These are phyloP conservation scores for Epinephelus awoara DNA, from an alignment of 2,797 vertebrate genomes.

Conservation along the genomic window DNA sequence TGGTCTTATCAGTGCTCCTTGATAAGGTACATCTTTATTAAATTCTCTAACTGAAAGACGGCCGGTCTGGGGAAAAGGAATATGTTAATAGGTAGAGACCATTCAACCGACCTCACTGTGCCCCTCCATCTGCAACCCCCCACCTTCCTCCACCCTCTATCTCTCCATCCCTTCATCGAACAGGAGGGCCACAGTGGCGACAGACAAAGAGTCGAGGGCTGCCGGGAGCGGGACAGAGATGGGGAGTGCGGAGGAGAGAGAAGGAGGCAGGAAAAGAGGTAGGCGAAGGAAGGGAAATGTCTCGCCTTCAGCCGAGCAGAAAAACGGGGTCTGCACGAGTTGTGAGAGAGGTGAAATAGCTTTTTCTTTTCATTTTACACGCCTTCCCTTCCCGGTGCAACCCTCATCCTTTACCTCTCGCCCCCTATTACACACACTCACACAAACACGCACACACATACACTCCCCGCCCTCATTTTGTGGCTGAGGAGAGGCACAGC, in stretches of 20 bases:
- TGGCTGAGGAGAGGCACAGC: slow-evolving; percentile 54
- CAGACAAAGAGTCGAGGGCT: slow-evolving; percentile 79
- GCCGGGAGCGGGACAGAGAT: slow-evolving; percentile 62
- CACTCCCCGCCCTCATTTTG: slow-evolving; percentile 65
- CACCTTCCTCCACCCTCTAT: slow-evolving; percentile 66
- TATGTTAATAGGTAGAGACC: slow-evolving; percentile 92
- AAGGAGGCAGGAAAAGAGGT: slow-evolving; percentile 66
- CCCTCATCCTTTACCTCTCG: slow-evolving; percentile 85
- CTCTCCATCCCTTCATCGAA: slow-evolving; percentile 73
- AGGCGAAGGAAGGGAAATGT: slow-evolving; percentile 78
- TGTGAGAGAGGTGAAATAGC: slow-evolving; percentile 93
- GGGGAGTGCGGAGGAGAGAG: slow-evolving; percentile 53
- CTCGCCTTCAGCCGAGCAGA: slow-evolving; percentile 81
- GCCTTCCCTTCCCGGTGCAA: slow-evolving; percentile 82
- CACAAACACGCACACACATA: slow-evolving; percentile 55
- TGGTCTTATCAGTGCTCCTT: slow-evolving; percentile 92
- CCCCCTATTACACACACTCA: slow-evolving; percentile 81
- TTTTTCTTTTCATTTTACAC: slow-evolving; percentile 89
- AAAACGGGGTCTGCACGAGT: slow-evolving; percentile 78
- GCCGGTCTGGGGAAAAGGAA: slow-evolving; percentile 90
- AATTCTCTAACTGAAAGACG: slow-evolving; percentile 93
- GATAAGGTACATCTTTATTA: slow-evolving; percentile 99
- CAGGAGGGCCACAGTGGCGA: slow-evolving; percentile 75
- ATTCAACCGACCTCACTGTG: slow-evolving; percentile 85
- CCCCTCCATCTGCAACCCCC: slow-evolving; percentile 80